Conservation (phyloP, 2,113 vertebrate genomes). For the Myrmophylax atrothorax region DNA sequence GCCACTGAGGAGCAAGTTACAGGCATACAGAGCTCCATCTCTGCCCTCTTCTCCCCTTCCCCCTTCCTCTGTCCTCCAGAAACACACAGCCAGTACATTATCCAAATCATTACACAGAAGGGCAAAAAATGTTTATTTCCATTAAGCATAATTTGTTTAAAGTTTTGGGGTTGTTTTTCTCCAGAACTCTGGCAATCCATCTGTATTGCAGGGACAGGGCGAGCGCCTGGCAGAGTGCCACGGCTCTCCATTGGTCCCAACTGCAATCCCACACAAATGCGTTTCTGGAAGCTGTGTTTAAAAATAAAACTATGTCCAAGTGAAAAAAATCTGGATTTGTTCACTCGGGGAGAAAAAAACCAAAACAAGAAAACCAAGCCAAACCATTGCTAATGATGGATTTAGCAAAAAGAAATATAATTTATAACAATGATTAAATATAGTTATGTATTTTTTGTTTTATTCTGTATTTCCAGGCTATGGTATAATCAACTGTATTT, state of each 20-base stretch:
- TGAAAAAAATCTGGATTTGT: constrained; percentile 10
- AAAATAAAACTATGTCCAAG: constrained; percentile 49
- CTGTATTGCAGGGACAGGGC: not conserved
- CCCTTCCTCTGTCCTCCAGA: not conserved
- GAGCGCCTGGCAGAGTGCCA: constrained; percentile 5
- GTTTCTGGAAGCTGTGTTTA: constrained; percentile 4
- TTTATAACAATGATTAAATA: constrained; percentile 21
- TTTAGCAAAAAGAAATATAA: not conserved
- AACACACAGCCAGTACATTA: not conserved
- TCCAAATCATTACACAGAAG: not conserved
- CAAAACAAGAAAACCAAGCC: not conserved
- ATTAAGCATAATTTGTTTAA: constrained; percentile 53
- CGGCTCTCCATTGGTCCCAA: not conserved
- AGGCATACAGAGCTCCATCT: not conserved
- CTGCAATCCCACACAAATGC: constrained; percentile 26
- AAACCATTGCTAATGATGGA: not conserved
- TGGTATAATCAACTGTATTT: not conserved
- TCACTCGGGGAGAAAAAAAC: not conserved
- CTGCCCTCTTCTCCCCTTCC: not conserved
- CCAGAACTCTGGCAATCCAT: not conserved
- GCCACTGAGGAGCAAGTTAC: not conserved
- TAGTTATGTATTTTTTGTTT: not conserved
- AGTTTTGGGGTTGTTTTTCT: constrained; percentile 53
- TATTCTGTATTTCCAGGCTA: not conserved
- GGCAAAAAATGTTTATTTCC: constrained; percentile 50